phyloP scores from a whole-genome alignment of 2,888 invertebrate species.

The Octonoba sinensis region DNA sequence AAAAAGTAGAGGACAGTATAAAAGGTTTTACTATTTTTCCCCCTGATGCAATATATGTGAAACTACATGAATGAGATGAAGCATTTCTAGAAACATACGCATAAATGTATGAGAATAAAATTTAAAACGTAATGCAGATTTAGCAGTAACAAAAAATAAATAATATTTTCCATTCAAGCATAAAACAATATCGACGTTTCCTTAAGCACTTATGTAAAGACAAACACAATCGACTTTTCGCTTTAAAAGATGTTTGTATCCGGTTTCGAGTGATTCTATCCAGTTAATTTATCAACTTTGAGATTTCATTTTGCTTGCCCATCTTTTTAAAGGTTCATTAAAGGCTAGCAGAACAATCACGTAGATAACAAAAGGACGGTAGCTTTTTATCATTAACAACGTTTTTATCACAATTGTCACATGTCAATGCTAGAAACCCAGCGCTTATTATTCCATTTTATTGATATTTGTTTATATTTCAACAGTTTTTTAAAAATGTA shows the following conservation, averaged over 20 bases:
- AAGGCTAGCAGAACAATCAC: conserved; percentile 1
- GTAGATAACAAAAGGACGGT: background rate
- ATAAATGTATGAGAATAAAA: too few species aligned
- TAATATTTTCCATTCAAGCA: too few species aligned
- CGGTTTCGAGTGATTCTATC: background rate
- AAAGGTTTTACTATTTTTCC: too few species aligned
- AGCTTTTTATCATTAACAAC: background rate
- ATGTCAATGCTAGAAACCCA: background rate
- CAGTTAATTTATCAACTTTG: conserved; percentile 1
- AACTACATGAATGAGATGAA: too few species aligned
- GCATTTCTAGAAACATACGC: too few species aligned
- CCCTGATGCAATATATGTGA: too few species aligned
- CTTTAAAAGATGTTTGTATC: background rate
- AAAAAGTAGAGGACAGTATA: too few species aligned
- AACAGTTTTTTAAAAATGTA: conserved; percentile 9
- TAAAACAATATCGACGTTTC: too few species aligned
- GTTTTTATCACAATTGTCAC: background rate
- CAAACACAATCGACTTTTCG: background rate
- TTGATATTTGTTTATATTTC: conserved; percentile 6
- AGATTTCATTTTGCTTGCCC: background rate
- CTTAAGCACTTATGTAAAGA: too few species aligned
- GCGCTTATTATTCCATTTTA: background rate
- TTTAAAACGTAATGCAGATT: too few species aligned
- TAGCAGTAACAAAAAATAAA: too few species aligned
- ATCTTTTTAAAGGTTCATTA: background rate